Base-by-base conservation (phyloP, 2,113 vertebrate species). In the Corvus hawaiiensis region DNA sequence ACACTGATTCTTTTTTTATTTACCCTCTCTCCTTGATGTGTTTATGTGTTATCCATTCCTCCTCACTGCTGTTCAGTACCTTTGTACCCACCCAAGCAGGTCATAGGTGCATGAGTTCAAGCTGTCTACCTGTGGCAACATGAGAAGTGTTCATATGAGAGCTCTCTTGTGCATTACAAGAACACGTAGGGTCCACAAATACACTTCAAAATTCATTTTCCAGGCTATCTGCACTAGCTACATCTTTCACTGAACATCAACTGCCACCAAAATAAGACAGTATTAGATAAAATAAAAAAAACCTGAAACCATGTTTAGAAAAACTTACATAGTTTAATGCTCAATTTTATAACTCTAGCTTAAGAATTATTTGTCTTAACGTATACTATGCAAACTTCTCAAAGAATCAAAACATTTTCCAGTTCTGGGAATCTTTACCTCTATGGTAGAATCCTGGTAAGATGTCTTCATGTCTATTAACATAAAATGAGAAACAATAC, bases 401-500 rank as follows among this genome's bases (percentile, higher is more conserved):
- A 84, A 80, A 74, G 7, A 74, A 85, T 48, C 37, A 69, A 80
- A 91, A 49, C 10, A 33, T 62, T 67, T 92, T 75, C 16, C 78
- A 92, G 1, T 72, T 68, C 41, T 39, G n/a, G 11, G 24, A 75
- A 75, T 84, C 51, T 90, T 96, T 97, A 97, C 97, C 97, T 97
- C 96, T 66, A 92, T 4, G 37, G 95, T 21, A 85, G 95, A 96
- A 77, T 97, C 95, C 88, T 93, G 94, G 91, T 86, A 94, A 77
- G 96, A 93, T 9, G 93, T 54, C 95, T 96, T 96, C 89, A 39
- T 90, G 44, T 95, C 96, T 97, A 30, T 80, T 85, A 94, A 93
- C 20, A 97, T 22, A 90, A 92, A 95, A 89, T 39, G 21, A 89
- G 26, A 93, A 96, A 56, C 48, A 95, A 61, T 24, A 49, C 18